Evolutionary conservation across 2,888 invertebrate species (phyloP).

Genomic region (Acanthacorydalis orientalis): DNA sequence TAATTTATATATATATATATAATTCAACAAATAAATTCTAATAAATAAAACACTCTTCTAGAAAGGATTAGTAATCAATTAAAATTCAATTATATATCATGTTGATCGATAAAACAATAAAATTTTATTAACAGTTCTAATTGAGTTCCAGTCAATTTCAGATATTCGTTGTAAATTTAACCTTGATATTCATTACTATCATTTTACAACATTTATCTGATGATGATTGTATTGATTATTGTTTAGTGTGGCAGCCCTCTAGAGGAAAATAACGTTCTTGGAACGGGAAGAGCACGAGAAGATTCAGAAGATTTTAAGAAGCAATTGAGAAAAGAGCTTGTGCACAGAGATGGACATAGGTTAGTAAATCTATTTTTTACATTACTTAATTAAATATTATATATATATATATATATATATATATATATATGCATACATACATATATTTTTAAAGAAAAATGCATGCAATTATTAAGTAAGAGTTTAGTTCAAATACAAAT

Average conservation of each 20-base stretch:
- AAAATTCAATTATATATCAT: not conserved
- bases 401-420: not conserved
- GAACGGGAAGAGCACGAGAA: slow-evolving; percentile 35
- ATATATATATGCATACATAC: not conserved
- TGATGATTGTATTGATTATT: not conserved
- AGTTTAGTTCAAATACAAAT: too few relatives aligned
- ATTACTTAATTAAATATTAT: not conserved
- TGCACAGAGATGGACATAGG: slow-evolving; percentile 71
- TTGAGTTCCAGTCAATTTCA: slow-evolving; percentile 13
- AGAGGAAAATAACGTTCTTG: slow-evolving; percentile 17
- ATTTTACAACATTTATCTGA: not conserved
- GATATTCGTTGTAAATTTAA: slow-evolving; percentile 5
- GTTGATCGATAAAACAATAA: too few relatives aligned
- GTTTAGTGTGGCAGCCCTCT: slow-evolving; percentile 16
- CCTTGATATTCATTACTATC: not conserved
- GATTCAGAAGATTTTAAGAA: slow-evolving; percentile 69
- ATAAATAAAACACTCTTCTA: not conserved
- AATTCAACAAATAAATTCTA: not conserved
- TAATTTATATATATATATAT: not conserved
- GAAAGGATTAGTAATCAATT: not conserved
- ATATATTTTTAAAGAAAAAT: too few relatives aligned
- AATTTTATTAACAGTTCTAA: slow-evolving; percentile 1
- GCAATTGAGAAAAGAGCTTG: slow-evolving; percentile 64
- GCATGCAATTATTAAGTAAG: too few relatives aligned
- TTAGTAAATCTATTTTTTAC: slow-evolving; percentile 25